Conservation (phyloP, 2,888 invertebrate genomes). For the Drosophila nr. fundita region DNA sequence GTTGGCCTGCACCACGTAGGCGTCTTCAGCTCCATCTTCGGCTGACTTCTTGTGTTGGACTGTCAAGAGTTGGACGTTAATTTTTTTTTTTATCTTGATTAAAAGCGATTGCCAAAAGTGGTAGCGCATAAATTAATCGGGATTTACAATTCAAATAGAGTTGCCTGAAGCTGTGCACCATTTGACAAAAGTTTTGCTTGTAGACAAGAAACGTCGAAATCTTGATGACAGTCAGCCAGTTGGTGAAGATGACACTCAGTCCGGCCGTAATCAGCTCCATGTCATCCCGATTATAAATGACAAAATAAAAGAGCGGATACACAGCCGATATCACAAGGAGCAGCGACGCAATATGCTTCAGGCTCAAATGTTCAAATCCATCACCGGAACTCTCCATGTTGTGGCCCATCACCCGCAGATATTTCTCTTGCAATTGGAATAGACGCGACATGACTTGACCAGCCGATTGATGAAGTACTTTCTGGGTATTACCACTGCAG, state of each 20-base stretch:
- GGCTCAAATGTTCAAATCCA: constrained; percentile 6
- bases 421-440: constrained; percentile 72
- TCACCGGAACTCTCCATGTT: constrained; percentile 19
- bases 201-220: constrained; percentile 78
- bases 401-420: constrained; percentile 77
- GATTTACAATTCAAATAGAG: constrained; percentile 75
- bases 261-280: constrained; percentile 80
- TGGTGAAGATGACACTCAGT: constrained; percentile 80
- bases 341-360: constrained; percentile 54
- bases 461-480: constrained; percentile 8
- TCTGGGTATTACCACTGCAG: background rate
- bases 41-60: constrained; percentile 34
- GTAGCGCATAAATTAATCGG: constrained; percentile 13
- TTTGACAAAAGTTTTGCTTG: constrained; percentile 70
- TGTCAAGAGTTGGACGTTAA: constrained; percentile 24
- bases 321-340: constrained; percentile 78
- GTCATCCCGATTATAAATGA: constrained; percentile 74
- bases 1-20: constrained; percentile 64
- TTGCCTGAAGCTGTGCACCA: constrained; percentile 73
- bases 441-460: constrained; percentile 59
- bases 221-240: constrained; percentile 79
- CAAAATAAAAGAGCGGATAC: constrained; percentile 78
- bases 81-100: constrained; percentile 9
- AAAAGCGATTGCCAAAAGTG: constrained; percentile 9
- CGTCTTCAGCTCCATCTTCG: background rate